Conservation (phyloP, 2,113 vertebrate genomes). For the Platycercus adscitus region DNA sequence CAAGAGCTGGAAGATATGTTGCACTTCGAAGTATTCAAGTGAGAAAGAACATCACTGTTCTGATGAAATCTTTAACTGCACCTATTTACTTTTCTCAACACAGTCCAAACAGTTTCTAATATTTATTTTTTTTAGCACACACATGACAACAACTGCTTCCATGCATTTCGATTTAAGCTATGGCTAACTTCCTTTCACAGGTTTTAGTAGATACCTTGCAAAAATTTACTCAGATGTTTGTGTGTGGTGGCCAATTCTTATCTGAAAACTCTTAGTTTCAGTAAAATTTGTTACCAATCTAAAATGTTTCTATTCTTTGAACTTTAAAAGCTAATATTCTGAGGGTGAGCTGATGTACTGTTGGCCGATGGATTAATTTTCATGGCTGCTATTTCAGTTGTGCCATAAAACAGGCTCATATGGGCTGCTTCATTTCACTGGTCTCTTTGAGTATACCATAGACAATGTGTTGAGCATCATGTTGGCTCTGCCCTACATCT, state of each 20-base stretch:
- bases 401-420: not conserved
- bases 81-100: not conserved
- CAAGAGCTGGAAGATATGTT: not conserved
- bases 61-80: not conserved
- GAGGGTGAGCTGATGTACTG: not conserved
- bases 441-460: not conserved
- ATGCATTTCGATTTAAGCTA: not conserved
- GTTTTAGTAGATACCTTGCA: not conserved
- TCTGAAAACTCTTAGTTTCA: not conserved
- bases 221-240: not conserved
- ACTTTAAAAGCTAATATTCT: not conserved
- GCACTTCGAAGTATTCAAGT: not conserved
- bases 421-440: not conserved
- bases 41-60: not conserved
- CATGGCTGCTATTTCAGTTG: not conserved
- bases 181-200: not conserved
- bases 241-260: not conserved
- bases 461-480: accelerated
- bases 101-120: not conserved
- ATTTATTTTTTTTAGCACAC: not conserved
- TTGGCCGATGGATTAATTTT: not conserved
- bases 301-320: not conserved
- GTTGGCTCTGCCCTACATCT: not conserved
- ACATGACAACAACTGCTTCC: not conserved
- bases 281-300: not conserved